phyloP scores from a whole-genome alignment of 2,888 invertebrate species.

The Drosophila imparisetae region DNA sequence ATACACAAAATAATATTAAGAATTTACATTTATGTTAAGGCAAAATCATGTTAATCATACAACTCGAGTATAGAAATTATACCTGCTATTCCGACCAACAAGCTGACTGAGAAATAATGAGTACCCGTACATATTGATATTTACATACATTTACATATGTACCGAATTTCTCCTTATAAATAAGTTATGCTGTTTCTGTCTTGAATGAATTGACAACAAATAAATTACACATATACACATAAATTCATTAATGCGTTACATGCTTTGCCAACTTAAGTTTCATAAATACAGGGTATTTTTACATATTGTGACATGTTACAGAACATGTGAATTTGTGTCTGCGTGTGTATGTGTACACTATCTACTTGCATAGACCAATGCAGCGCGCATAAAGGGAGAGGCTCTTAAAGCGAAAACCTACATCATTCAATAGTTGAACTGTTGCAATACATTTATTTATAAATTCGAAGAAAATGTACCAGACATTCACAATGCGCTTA shows the following conservation, averaged over 20 bases:
- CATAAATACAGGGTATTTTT: not conserved
- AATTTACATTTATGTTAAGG: not conserved
- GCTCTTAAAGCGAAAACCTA: constrained; percentile 13
- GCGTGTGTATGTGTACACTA: not conserved
- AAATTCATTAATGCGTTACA: not conserved
- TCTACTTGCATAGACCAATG: constrained; percentile 63
- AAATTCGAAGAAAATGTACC: constrained; percentile 12
- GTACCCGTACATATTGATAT: not conserved
- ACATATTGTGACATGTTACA: not conserved
- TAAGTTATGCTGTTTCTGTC: not conserved
- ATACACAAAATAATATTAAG: not conserved
- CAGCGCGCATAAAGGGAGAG: constrained; percentile 36
- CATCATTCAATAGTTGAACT: constrained; percentile 8
- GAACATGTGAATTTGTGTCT: not conserved
- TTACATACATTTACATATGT: not conserved
- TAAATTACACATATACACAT: not conserved
- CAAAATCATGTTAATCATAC: not conserved
- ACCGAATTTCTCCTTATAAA: not conserved
- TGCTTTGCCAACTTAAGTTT: not conserved
- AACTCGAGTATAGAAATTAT: not conserved
- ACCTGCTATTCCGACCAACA: not conserved
- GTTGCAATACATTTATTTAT: constrained; percentile 16
- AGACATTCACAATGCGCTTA: not conserved
- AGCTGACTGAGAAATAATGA: not conserved
- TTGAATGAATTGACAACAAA: not conserved